Evolutionary conservation across 30 jellyfish, hydroid and myxozoan genomes (phyloP), one percentile per base, ranked within the genome.

Genomic region (Sanderia malayensis): DNA sequence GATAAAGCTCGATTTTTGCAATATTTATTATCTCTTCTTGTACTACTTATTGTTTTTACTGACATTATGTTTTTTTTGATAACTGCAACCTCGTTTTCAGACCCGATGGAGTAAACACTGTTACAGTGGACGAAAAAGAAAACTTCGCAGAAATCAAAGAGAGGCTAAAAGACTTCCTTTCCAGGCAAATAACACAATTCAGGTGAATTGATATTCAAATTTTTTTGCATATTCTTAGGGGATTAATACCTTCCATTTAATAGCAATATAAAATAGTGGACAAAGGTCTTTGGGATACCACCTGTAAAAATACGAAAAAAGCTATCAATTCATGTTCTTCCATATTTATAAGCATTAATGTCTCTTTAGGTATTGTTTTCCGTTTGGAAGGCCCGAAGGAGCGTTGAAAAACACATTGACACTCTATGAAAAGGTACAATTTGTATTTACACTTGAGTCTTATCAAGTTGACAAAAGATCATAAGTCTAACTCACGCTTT

Each of bases 341-440:
- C n/a, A n/a, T n/a, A n/a, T n/a, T n/a, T n/a, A n/a, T n/a, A n/a
- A n/a, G n/a, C n/a, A n/a, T n/a, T n/a, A n/a, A n/a, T 46, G 4
- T 52, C 46, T 22, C 44, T 76, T 0, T 70, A 89, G 97, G 72
- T 90, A 90, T 67, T 90, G 97, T 59, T 90, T 90, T 49, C 97
- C 97, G 0, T 90, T 90, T 77, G 97, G 97, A 32, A 61, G 97
- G 46, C 97, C 97, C 10, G 97, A 90, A 46, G 97, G 97, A 7
- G 96, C 97, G 9, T 69, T 90, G 63, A 90, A 83, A 45, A 90
- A 96, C 77, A 83, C 97, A 0, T 33, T 90, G 27, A 76, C 96
- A 3, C 66, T 90, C 2, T 90, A 74, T 47, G 97, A 90, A 74
- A 53, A 94, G 91, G 97, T 90, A 78, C 23, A n/a, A n/a, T n/a